A percentile compares a stretch with the other conserved stretches of the same genome.
Conservation (phyloP, 2,797 vertebrate genomes). For the Xyrichtys novacula region DNA sequence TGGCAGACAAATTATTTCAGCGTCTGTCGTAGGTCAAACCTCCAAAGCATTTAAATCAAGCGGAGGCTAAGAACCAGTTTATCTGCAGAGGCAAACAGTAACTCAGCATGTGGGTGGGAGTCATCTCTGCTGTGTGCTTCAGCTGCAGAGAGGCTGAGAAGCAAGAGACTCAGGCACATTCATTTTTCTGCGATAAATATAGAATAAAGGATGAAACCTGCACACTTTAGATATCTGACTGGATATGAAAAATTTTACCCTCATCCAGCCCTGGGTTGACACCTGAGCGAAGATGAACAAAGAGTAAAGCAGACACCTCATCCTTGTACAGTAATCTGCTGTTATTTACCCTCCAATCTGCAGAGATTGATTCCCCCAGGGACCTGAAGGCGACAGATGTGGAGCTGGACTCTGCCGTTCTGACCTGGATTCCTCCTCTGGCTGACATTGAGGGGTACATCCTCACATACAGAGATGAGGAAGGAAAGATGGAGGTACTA, state of each 20-base stretch:
- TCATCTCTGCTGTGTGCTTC: constrained; percentile 13
- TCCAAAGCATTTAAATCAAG: constrained; percentile 45
- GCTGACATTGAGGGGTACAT: constrained; percentile 89
- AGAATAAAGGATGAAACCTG: not conserved
- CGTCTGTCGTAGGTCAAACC: constrained; percentile 43
- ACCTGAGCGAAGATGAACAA: not conserved
- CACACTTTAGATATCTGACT: no score
- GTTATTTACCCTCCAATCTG: constrained; percentile 30
- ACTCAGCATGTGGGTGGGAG: constrained; percentile 29
- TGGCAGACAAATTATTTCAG: constrained; percentile 50
- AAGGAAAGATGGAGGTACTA: constrained; percentile 79
- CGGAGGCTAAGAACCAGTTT: constrained; percentile 30
- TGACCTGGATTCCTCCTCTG: constrained; percentile 88
- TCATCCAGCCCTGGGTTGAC: not conserved
- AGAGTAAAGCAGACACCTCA: not conserved
- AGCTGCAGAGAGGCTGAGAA: constrained; percentile 23
- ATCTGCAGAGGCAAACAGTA: constrained; percentile 41
- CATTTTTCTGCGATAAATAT: constrained; percentile 5
- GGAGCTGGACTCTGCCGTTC: constrained; percentile 74
- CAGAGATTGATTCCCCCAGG: constrained; percentile 90
- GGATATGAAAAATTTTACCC: not conserved
- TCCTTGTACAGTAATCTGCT: constrained; percentile 19
- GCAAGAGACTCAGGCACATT: not conserved
- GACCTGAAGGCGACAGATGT: constrained; percentile 84
- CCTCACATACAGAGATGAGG: constrained; percentile 84